phyloP scores from a whole-genome alignment of 2,113 vertebrate genomes.

The Acanthochromis polyacanthus region DNA sequence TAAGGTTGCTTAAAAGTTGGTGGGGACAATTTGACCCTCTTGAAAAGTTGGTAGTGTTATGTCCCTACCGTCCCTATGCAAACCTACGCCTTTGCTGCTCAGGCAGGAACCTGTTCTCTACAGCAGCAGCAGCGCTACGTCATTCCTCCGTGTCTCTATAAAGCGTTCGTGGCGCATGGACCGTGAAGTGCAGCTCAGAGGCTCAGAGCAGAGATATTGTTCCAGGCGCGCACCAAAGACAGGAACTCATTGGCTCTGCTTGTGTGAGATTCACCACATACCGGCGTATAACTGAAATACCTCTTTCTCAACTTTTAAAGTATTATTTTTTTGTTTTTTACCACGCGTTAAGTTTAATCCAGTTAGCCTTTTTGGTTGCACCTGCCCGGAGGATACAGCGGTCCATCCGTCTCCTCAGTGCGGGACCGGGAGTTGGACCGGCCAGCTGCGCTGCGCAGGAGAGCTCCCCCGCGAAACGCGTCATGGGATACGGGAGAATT shows the following conservation, averaged over 20 bases:
- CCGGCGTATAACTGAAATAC: neutral
- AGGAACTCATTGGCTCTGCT: constrained; percentile 37
- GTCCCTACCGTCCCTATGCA: too few species aligned
- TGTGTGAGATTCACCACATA: neutral
- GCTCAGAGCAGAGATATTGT: constrained; percentile 48
- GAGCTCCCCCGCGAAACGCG: constrained; percentile 58
- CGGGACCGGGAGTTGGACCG: constrained; percentile 38
- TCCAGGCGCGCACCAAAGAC: constrained; percentile 33
- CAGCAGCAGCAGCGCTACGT: constrained; percentile 81
- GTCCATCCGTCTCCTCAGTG: constrained; percentile 47
- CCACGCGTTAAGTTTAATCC: neutral
- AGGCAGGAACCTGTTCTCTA: constrained; percentile 9
- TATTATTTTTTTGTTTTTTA: neutral
- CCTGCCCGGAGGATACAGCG: constrained; percentile 75
- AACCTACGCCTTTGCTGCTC: too few species aligned
- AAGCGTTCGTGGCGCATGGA: constrained; percentile 68
- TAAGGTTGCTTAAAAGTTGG: too few species aligned
- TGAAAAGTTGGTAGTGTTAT: too few species aligned
- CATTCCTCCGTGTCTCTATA: constrained; percentile 77
- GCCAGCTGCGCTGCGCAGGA: constrained; percentile 56
- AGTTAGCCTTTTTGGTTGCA: constrained; percentile 56
- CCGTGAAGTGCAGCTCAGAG: constrained; percentile 44
- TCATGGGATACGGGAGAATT: constrained; percentile 59
- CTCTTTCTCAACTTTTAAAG: neutral
- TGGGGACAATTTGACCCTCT: too few species aligned